These are phyloP conservation scores for Chymomyza fuscimana DNA, from an alignment of 2,888 invertebrate species.

Conservation along the genomic window DNA sequence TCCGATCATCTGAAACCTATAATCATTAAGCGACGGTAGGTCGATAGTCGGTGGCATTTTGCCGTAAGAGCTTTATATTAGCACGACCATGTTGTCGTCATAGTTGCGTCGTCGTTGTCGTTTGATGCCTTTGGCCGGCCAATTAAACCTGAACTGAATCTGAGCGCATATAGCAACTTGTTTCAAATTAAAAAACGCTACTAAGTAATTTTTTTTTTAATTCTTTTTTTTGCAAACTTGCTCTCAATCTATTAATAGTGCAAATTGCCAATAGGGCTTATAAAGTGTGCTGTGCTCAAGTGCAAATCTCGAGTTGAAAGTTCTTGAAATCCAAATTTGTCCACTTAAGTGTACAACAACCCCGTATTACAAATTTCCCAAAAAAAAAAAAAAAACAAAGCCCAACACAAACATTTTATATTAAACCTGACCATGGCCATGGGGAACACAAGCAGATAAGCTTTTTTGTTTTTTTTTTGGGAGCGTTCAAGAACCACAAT, in stretches of 20 bases:
- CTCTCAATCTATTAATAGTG: not conserved
- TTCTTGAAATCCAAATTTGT: not conserved
- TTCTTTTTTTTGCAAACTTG: not conserved
- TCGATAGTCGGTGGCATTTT: constrained; percentile 9
- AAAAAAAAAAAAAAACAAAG: not conserved
- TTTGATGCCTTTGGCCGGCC: constrained; percentile 62
- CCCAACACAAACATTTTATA: not conserved
- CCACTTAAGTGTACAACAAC: constrained; percentile 44
- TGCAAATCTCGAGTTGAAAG: not conserved
- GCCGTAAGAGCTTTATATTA: constrained; percentile 54
- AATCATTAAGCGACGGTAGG: constrained; percentile 45
- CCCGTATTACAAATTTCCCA: constrained; percentile 30
- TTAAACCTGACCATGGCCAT: not conserved
- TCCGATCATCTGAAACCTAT: constrained; percentile 53
- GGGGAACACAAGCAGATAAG: constrained; percentile 5
- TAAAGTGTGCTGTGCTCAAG: not conserved
- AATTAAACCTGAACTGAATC: constrained; percentile 52
- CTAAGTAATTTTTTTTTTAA: constrained; percentile 37
- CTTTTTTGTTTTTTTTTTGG: not conserved
- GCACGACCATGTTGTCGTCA: constrained; percentile 53
- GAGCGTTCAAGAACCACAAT: not conserved
- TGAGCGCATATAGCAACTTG: constrained; percentile 55
- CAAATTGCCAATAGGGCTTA: not conserved
- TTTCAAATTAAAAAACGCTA: constrained; percentile 49
- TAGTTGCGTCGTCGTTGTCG: constrained; percentile 36